Conservation (phyloP, 2,888 invertebrate species). For the Anodontia alba region DNA sequence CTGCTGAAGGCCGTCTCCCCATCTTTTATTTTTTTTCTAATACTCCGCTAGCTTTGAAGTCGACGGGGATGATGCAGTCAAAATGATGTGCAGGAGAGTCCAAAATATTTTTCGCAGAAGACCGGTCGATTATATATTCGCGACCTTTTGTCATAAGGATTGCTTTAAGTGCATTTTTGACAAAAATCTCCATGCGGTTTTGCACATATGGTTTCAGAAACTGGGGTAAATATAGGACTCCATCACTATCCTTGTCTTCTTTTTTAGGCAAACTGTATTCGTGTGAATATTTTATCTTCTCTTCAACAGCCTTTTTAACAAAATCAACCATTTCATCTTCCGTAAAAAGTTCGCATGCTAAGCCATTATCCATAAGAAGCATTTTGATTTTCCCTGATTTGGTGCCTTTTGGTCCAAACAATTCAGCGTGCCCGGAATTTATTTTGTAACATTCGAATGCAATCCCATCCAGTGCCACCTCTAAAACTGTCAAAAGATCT, state of each 20-base stretch:
- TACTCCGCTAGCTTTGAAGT: constrained; percentile 59
- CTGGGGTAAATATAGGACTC: background rate
- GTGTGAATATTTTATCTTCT: background rate
- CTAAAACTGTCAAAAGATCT: background rate
- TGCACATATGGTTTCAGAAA: constrained; percentile 27
- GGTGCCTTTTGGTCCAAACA: background rate
- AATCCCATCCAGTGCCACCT: background rate
- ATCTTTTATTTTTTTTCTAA: constrained; percentile 57
- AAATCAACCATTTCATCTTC: background rate
- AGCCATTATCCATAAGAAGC: background rate
- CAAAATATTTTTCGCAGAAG: constrained; percentile 29
- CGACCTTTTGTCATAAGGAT: constrained; percentile 40
- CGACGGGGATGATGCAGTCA: constrained; percentile 52
- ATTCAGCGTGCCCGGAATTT: background rate
- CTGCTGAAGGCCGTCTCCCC: constrained; percentile 62
- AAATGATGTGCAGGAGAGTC: background rate
- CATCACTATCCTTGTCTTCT: background rate
- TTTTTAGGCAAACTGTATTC: background rate
- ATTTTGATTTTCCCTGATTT: background rate
- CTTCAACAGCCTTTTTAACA: background rate
- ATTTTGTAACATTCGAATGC: background rate
- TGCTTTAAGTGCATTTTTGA: constrained; percentile 58
- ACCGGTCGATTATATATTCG: constrained; percentile 47
- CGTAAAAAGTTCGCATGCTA: background rate
- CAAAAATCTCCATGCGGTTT: constrained; percentile 34